These are phyloP conservation scores for Criorhina ranunculi DNA, from an alignment of 2,888 invertebrate genomes.

Conservation along the genomic window DNA sequence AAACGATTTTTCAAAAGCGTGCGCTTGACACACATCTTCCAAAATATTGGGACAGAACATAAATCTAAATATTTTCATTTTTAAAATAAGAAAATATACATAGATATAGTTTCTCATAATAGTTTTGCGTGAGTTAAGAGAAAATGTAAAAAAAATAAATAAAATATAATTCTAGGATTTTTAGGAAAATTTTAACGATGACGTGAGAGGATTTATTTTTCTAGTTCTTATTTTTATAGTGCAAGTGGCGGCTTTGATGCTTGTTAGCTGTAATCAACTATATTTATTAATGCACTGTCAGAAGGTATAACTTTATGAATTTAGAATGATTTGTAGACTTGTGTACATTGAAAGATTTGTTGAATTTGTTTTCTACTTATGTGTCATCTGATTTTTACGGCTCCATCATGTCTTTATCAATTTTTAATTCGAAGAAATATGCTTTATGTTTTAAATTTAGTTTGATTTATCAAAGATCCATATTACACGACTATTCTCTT, in stretches of 20 bases:
- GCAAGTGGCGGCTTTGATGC: neutral
- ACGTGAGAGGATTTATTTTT: constrained; percentile 35
- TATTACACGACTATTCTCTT: too few species aligned
- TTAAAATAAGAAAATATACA: constrained; percentile 8
- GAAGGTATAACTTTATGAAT: neutral
- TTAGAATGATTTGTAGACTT: neutral
- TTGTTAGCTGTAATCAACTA: constrained; percentile 11
- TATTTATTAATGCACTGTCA: neutral
- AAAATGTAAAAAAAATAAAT: neutral
- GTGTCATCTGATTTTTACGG: neutral
- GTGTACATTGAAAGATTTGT: too few species aligned
- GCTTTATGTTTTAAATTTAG: too few species aligned
- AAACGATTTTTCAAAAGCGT: constrained; percentile 34
- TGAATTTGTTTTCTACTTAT: neutral
- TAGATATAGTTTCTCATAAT: constrained; percentile 6
- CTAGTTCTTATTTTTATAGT: neutral
- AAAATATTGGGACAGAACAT: constrained; percentile 24
- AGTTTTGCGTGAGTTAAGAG: neutral
- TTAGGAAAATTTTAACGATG: constrained; percentile 26
- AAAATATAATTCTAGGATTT: neutral
- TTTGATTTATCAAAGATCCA: too few species aligned
- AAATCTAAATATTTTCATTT: constrained; percentile 26
- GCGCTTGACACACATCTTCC: constrained; percentile 51
- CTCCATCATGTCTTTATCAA: too few species aligned
- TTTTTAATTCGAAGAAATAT: too few species aligned